Percentiles rank a stretch among this genome's conserved stretches.
Conservation (phyloP, 1,140 invertebrate genomes). For the Ephestia elutella region DNA sequence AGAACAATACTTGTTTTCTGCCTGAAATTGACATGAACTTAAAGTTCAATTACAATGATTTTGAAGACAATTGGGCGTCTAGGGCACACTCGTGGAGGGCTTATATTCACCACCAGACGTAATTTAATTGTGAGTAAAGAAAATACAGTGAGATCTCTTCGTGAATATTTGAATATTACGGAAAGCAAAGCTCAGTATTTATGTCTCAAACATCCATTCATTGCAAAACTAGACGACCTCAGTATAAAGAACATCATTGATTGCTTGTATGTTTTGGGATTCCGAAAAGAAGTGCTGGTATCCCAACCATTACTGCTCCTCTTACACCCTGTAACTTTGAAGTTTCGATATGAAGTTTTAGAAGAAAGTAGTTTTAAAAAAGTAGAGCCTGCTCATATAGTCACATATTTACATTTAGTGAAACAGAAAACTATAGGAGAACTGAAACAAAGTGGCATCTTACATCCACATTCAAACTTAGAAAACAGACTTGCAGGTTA, state of each 20-base stretch:
- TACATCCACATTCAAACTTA: conserved; percentile 48
- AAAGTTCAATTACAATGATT: background rate
- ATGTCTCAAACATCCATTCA: conserved; percentile 46
- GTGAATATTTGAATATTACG: conserved; percentile 44
- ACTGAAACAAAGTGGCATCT: conserved; percentile 46
- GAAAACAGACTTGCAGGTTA: conserved; percentile 60
- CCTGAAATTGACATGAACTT: no score
- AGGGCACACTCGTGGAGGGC: background rate
- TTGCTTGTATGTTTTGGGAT: conserved; percentile 43
- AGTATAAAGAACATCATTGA: conserved; percentile 36
- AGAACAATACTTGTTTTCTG: no score
- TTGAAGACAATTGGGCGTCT: background rate
- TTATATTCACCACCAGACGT: background rate
- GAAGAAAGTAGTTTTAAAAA: conserved; percentile 56
- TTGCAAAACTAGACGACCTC: conserved; percentile 39
- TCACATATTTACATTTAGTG: conserved; percentile 49
- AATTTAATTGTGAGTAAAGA: conserved; percentile 3
- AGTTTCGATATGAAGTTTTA: conserved; percentile 51
- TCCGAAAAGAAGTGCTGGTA: conserved; percentile 35
- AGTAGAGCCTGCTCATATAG: conserved; percentile 33
- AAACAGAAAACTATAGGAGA: conserved; percentile 50
- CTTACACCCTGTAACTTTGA: conserved; percentile 53
- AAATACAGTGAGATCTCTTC: conserved; percentile 30
- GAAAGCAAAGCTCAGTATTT: conserved; percentile 45
- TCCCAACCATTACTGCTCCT: conserved; percentile 49